phyloP scores from a whole-genome alignment of 2,113 vertebrate genomes.

The Chrysochloris asiatica region DNA sequence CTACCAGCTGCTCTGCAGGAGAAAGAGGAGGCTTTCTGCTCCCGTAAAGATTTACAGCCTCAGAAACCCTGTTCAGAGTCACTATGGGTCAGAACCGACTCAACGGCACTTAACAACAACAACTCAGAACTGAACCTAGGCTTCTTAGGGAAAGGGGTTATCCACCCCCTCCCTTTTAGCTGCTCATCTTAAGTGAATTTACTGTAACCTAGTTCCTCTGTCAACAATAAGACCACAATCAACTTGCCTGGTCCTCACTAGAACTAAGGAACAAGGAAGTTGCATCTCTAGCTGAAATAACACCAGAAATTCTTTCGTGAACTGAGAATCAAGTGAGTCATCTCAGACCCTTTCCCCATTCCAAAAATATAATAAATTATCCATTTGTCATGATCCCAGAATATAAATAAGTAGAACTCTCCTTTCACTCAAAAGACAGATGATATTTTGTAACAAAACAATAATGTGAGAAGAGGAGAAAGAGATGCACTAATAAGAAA shows the following conservation, averaged over 20 bases:
- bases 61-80: too few species aligned
- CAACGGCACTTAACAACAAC: too few species aligned
- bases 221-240: background rate
- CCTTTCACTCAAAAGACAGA: slow-evolving; percentile 30
- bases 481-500: slow-evolving; percentile 48
- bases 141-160: background rate
- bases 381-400: background rate
- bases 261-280: background rate
- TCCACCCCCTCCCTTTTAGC: background rate
- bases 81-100: too few species aligned
- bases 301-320: background rate
- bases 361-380: background rate
- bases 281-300: background rate
- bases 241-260: background rate
- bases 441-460: slow-evolving; percentile 27
- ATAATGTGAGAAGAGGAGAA: slow-evolving; percentile 34
- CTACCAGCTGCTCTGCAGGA: too few species aligned
- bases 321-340: background rate
- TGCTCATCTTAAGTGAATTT: background rate
- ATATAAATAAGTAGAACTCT: slow-evolving; percentile 36
- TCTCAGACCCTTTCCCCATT: background rate
- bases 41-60: too few species aligned
- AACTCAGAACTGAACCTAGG: background rate
- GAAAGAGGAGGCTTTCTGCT: too few species aligned
- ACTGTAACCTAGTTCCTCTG: background rate